Evolutionary conservation across 2,113 vertebrate species (phyloP), one percentile per base, ranked within the genome.

Genomic region (Phycodurus eques): DNA sequence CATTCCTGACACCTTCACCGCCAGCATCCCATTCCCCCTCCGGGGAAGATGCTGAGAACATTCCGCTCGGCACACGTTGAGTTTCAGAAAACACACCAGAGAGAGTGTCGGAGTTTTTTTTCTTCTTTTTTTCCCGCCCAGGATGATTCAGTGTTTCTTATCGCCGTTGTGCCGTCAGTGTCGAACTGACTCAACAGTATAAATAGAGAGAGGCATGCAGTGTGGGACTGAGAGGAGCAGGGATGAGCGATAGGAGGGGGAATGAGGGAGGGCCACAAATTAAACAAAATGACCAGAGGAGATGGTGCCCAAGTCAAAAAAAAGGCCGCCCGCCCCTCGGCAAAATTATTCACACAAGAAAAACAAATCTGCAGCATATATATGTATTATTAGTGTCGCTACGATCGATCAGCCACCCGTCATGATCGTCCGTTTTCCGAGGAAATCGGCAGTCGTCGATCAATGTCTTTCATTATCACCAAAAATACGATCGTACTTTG

Each of bases 121-220:
- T 81, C 78, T 77, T 71, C 81, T 82, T 84, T 61, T 33, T 20
- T 20, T 3, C 35, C 56, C 4, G 2, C 67, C 73, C 73, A 15
- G 8, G 74, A 83, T 88, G 86, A 91, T 85, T 87, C 87, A 88
- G 61, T 80, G 73, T 79, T 84, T 54, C 77, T 82, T 85, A 85
- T 89, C 83, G 22, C 74, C 82, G 79, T 47, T 27, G 53, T 75
- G 74, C 85, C 87, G 83, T 88, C 85, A 65, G 85, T 66, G 54
- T 77, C 71, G 70, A 85, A 89, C 83, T 89, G 87, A 89, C 80
- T 88, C 87, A 88, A 88, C 87, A 73, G 79, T 85, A 82, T 81
- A 80, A 90, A 89, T 87, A 83, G 78, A 83, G 83, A 85, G 83
- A 85, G 83, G 80, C 79, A 74, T 79, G 85, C 81, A 73, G 87